Conservation (phyloP, 2,888 invertebrate species). For the Heterodera filipjevi region DNA sequence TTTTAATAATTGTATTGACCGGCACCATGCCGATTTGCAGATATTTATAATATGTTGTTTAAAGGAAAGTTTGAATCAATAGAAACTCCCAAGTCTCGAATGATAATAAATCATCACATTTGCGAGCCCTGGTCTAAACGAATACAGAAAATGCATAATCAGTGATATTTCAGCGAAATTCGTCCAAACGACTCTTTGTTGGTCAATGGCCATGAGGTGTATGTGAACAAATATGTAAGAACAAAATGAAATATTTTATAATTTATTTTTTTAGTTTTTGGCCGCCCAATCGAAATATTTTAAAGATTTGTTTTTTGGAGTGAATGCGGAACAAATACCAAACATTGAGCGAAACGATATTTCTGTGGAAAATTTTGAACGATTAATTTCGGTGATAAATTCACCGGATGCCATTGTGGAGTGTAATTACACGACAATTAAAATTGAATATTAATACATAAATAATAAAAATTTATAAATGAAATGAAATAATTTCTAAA, state of each 20-base stretch:
- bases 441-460: too few relatives aligned
- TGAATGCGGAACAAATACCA: neutral
- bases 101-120: too few relatives aligned
- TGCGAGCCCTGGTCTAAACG: too few relatives aligned
- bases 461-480: too few relatives aligned
- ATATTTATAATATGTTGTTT: too few relatives aligned
- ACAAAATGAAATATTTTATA: neutral
- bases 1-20: too few relatives aligned
- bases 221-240: neutral
- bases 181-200: neutral
- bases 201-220: neutral
- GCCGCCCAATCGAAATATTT: neutral
- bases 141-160: too few relatives aligned
- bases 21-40: too few relatives aligned
- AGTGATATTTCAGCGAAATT: neutral
- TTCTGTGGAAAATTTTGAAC: neutral
- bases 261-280: neutral
- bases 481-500: too few relatives aligned
- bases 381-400: neutral
- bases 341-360: neutral
- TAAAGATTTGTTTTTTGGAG: neutral
- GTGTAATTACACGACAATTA: too few relatives aligned
- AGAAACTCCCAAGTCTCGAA: too few relatives aligned
- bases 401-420: neutral
- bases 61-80: too few relatives aligned